These are phyloP conservation scores for Dendrolimus kikuchii DNA, from an alignment of 1,140 invertebrate genomes.

Conservation along the genomic window DNA sequence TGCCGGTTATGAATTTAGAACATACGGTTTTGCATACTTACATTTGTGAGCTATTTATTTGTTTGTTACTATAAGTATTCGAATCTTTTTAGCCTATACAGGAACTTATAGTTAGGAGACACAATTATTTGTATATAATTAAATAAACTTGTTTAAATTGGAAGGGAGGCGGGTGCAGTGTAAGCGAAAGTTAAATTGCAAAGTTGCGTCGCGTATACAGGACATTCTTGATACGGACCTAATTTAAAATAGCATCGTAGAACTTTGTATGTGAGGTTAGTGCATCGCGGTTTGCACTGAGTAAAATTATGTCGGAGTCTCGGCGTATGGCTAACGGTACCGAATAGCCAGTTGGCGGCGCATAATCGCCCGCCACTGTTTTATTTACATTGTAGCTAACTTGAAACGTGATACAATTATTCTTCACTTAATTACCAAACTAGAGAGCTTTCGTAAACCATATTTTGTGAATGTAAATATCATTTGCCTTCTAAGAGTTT, in stretches of 20 bases:
- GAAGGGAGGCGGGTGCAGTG: too few relatives aligned
- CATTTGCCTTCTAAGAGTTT: too few relatives aligned
- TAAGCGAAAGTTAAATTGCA: too few relatives aligned
- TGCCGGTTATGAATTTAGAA: not conserved
- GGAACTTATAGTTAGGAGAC: too few relatives aligned
- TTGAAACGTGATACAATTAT: constrained; percentile 14
- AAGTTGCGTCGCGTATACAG: too few relatives aligned
- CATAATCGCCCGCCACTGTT: constrained; percentile 19
- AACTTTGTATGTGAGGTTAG: constrained; percentile 14
- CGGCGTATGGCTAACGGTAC: constrained; percentile 27
- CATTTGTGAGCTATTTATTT: too few relatives aligned
- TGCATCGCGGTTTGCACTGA: constrained; percentile 25
- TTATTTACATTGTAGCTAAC: constrained; percentile 23
- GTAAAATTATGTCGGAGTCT: constrained; percentile 28
- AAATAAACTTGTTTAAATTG: too few relatives aligned
- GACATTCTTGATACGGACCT: not conserved
- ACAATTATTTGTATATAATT: too few relatives aligned
- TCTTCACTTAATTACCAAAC: not conserved
- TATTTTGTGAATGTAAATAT: too few relatives aligned
- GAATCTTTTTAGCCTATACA: too few relatives aligned
- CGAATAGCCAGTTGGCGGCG: constrained; percentile 20
- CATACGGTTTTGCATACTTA: not conserved
- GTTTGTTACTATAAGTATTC: too few relatives aligned
- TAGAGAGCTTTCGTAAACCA: too few relatives aligned
- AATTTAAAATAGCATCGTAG: not conserved